Evolutionary conservation across 2,797 vertebrate species (phyloP).

Genomic region (Euthynnus affinis): DNA sequence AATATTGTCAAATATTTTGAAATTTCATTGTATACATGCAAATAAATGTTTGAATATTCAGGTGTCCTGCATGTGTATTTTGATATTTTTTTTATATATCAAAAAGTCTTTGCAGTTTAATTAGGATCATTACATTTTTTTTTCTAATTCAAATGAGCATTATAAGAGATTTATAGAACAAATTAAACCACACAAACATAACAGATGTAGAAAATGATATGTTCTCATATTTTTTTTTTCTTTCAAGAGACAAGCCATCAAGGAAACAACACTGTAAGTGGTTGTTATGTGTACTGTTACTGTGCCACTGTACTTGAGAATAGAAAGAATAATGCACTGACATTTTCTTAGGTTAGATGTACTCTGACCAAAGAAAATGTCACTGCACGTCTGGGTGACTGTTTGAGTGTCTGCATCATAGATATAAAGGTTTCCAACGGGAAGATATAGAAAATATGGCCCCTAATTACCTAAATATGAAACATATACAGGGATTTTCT

Average conservation of each 20-base stretch:
- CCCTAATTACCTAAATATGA: neutral
- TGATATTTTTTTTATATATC: too few species aligned
- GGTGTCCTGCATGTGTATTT: too few species aligned
- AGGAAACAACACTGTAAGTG: neutral
- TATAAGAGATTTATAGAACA: neutral
- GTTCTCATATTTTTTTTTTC: neutral
- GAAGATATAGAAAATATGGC: neutral
- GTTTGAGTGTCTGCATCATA: neutral
- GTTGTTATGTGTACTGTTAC: neutral
- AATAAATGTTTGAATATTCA: neutral
- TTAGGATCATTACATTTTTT: neutral
- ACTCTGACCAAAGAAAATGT: conserved; percentile 23
- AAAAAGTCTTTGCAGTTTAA: neutral
- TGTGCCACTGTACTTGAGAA: neutral
- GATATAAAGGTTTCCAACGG: neutral
- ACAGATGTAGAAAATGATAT: too few species aligned
- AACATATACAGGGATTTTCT: neutral
- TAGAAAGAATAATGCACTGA: conserved; percentile 33
- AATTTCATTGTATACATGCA: neutral
- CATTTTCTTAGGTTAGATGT: conserved; percentile 37
- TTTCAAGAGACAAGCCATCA: neutral
- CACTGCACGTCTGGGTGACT: conserved; percentile 1
- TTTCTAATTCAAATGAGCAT: too few species aligned
- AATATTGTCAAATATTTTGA: conserved; percentile 14
- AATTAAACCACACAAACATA: neutral